Percentiles rank a stretch among this genome's conserved stretches.
phyloP scores from a whole-genome alignment of 2,888 invertebrate genomes.

The Branchinecta sandiegonensis region DNA sequence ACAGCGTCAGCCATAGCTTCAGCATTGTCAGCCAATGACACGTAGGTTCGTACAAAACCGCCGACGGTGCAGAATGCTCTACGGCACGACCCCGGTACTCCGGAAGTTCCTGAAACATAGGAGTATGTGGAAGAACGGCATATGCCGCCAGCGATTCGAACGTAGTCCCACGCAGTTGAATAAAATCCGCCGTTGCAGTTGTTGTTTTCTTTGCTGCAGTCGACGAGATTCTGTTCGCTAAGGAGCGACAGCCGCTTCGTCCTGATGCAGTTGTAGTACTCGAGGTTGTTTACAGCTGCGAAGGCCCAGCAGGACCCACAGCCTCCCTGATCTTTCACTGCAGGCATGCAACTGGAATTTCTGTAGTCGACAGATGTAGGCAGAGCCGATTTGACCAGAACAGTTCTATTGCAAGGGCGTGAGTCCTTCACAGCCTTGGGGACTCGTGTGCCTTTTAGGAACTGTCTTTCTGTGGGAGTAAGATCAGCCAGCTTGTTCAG shows the following conservation, averaged over 20 bases:
- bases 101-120: slow-evolving; percentile 1
- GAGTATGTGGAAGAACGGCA: slow-evolving; percentile 1
- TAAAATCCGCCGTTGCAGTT: slow-evolving; percentile 9
- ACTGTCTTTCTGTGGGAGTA: slow-evolving; percentile 1
- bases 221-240: slow-evolving; percentile 1
- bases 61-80: slow-evolving; percentile 1
- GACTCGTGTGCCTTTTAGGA: slow-evolving; percentile 5
- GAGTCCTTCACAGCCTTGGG: slow-evolving; percentile 1
- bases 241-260: not conserved
- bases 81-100: not conserved
- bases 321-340: not conserved
- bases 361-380: not conserved
- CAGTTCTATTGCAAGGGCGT: not conserved
- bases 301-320: slow-evolving; percentile 3
- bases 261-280: not conserved
- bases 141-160: not conserved
- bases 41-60: not conserved
- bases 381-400: not conserved
- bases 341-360: slow-evolving; percentile 9
- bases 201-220: not conserved
- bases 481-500: slow-evolving; percentile 4
- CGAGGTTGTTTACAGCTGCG: not conserved
- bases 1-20: slow-evolving; percentile 4
- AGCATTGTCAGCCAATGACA: not conserved
- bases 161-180: not conserved